Conservation (phyloP, 1,140 invertebrate genomes). For the Agraylea sexmaculata region DNA sequence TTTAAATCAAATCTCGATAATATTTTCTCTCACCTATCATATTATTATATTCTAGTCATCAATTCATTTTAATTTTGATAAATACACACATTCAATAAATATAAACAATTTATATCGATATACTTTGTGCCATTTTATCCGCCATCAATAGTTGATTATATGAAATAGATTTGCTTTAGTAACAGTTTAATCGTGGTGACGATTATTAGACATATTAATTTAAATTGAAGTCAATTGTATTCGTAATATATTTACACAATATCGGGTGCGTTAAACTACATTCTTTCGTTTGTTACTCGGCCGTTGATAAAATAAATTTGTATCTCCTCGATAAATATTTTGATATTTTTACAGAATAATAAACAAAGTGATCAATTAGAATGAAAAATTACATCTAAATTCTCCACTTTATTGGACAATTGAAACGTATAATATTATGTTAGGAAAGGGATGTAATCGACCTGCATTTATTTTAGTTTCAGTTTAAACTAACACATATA, state of each 20-base stretch:
- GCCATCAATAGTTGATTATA: neutral
- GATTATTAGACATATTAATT: constrained; percentile 18
- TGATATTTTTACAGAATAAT: constrained; percentile 3
- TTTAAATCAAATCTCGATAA: neutral
- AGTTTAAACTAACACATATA: constrained; percentile 19
- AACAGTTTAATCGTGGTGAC: neutral
- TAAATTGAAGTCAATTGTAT: constrained; percentile 22
- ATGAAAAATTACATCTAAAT: constrained; percentile 5
- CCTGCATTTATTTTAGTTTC: too few species aligned
- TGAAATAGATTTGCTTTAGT: neutral
- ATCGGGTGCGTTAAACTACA: neutral
- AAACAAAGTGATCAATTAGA: neutral
- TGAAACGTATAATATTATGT: too few species aligned
- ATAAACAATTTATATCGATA: constrained; percentile 4
- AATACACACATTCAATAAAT: constrained; percentile 7
- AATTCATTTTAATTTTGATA: constrained; percentile 4
- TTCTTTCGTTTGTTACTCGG: constrained; percentile 6
- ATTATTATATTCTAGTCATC: neutral
- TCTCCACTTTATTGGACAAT: constrained; percentile 11
- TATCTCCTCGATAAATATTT: neutral
- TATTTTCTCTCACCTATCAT: too few species aligned
- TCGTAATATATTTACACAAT: constrained; percentile 7
- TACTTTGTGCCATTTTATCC: neutral
- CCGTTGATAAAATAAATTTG: constrained; percentile 4
- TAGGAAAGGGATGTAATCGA: too few species aligned